Conservation (phyloP, 2,113 vertebrate genomes). For the Crotophaga sulcirostris region DNA sequence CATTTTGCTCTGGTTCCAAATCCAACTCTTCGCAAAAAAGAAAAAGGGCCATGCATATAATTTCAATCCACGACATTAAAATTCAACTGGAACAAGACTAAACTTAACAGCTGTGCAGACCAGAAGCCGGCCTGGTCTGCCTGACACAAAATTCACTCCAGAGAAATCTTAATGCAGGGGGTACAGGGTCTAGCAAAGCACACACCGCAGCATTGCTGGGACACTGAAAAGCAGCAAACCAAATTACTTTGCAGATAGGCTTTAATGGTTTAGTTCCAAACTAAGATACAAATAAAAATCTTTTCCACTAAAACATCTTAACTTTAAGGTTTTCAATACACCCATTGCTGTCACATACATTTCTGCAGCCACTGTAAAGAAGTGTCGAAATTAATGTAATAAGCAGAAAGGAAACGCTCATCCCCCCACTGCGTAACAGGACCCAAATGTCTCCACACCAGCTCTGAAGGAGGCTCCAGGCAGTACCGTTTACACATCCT, state of each 20-base stretch:
- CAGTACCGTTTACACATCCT: background rate
- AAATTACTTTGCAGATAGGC: background rate
- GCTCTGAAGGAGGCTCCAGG: background rate
- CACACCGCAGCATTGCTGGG: background rate
- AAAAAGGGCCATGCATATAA: conserved; percentile 63
- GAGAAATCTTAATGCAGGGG: background rate
- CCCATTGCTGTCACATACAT: background rate
- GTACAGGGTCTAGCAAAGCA: background rate
- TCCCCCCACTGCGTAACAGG: background rate
- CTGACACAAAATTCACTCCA: conserved; percentile 27
- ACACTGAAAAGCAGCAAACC: background rate
- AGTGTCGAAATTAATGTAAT: background rate
- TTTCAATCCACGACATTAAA: conserved; percentile 53
- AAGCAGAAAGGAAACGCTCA: background rate
- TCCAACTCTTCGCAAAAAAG: conserved; percentile 68
- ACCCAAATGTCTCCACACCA: background rate
- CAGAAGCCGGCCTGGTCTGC: conserved; percentile 9
- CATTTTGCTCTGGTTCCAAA: conserved; percentile 77
- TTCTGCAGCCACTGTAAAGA: background rate
- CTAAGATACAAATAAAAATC: background rate
- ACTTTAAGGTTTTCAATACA: background rate
- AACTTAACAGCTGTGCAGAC: conserved; percentile 40
- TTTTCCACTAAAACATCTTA: background rate
- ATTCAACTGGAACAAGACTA: conserved; percentile 53
- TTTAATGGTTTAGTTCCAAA: background rate